phyloP scores from a whole-genome alignment of 2,113 vertebrate genomes.

The Isurus oxyrinchus region DNA sequence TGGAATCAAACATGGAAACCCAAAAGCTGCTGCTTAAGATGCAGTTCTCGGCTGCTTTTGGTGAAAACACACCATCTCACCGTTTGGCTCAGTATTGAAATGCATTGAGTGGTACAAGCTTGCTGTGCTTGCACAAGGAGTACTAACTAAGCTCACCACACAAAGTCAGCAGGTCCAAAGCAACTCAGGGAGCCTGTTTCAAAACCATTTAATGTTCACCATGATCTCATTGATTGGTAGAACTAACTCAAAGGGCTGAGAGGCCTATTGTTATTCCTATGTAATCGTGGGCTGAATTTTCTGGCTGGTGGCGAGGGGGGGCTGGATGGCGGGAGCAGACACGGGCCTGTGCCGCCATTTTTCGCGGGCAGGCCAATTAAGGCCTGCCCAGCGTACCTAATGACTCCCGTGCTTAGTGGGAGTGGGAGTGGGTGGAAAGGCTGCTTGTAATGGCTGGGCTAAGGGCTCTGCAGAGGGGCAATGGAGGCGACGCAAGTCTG shows the following conservation, averaged over 20 bases:
- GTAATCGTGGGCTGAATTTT: neutral
- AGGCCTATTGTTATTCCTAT: neutral
- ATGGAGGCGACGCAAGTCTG: too few relatives aligned
- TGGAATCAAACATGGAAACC: too few relatives aligned
- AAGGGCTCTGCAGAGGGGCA: too few relatives aligned
- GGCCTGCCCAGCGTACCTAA: too few relatives aligned
- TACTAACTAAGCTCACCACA: neutral
- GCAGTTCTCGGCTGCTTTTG: neutral
- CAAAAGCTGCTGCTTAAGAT: neutral
- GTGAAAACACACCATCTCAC: neutral
- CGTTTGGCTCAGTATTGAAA: neutral
- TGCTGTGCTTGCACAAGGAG: too few relatives aligned
- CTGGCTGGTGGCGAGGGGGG: too few relatives aligned
- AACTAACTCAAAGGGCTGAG: neutral
- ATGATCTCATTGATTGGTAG: neutral
- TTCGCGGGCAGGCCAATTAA: too few relatives aligned
- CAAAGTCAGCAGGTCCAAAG: neutral
- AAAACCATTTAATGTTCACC: neutral
- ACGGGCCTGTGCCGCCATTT: too few relatives aligned
- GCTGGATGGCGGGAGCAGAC: too few relatives aligned
- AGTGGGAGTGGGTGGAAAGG: too few relatives aligned
- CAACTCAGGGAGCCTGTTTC: neutral
- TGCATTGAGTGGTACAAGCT: neutral
- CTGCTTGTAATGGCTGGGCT: too few relatives aligned
- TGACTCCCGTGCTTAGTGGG: too few relatives aligned